Base-by-base conservation (phyloP, 2,113 vertebrate species). In the Cebus imitator region DNA sequence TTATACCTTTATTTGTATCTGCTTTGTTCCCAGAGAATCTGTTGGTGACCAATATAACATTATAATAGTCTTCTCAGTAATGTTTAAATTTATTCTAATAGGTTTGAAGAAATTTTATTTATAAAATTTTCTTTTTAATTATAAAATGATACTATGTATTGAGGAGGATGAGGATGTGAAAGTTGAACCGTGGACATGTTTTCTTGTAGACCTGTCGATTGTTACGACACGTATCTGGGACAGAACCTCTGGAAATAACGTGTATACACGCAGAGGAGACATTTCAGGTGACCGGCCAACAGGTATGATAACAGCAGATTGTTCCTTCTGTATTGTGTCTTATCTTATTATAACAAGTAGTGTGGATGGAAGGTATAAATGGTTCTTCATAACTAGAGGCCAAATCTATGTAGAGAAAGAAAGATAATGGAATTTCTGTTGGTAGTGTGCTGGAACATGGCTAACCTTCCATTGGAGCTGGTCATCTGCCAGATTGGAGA, bases 221-320 rank as follows among this genome's bases (percentile, higher is more conserved):
- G 94, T 89, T 99, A 98, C 99, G 99, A 95, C 99, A 99, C 58
- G 98, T 99, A 96, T 99, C 99, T n/a, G 99, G 99, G 82, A 99
- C 99, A 2, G 99, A 99, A 97, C 99, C 99, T 3, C 98, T 99
- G 1, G 99, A 99, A 98, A 99, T 99, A 91, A 99, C 99, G 58
- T 99, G 99, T 79, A 98, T 99, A 93, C 99, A 99, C 10, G 99
- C 99, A 37, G 99, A 99, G 98, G 99, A 99, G 96, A 99, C 99
- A 40, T 99, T 99, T 98, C 99, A 99, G 93, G 99, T 99, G 97
- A 99, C 99, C 87, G 99, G 99, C 72, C 99, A 99, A 76, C 99
- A 99, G 99, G 99, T 99, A 99, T 50, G 98, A n/a, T 37, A 27
- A 25, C 61, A 96, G 92, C 66, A 79, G 45, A 8, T 88, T 68